Conservation (phyloP, 2,888 invertebrate species). For the Coelopa pilipes region DNA sequence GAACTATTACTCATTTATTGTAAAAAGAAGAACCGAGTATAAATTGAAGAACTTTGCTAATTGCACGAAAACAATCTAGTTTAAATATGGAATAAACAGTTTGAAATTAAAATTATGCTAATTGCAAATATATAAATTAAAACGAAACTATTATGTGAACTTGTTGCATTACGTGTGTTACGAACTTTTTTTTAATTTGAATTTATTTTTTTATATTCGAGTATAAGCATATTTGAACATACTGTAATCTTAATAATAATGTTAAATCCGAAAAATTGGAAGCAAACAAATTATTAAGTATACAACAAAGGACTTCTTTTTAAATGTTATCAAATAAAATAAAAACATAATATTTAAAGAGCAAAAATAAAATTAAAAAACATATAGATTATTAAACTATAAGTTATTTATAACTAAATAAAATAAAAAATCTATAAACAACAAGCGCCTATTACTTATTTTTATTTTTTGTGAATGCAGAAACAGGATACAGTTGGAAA, state of each 20-base stretch:
- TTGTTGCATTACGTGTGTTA: conserved; percentile 49
- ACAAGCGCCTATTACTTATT: conserved; percentile 25
- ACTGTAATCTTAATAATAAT: conserved; percentile 30
- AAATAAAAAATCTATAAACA: conserved; percentile 52
- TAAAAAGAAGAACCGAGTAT: conserved; percentile 37
- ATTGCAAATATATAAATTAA: conserved; percentile 36
- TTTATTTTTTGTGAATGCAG: conserved; percentile 7
- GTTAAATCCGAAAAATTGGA: conserved; percentile 34
- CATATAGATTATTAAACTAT: conserved; percentile 62
- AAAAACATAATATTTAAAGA: conserved; percentile 43
- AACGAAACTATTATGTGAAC: conserved; percentile 40
- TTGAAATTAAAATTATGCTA: conserved; percentile 26
- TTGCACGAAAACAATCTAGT: conserved; percentile 47
- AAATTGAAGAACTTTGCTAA: conserved; percentile 38
- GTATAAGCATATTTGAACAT: conserved; percentile 28
- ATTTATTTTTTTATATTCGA: conserved; percentile 41
- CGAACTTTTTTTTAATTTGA: conserved; percentile 34
- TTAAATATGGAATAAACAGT: conserved; percentile 45
- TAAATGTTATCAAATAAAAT: conserved; percentile 44
- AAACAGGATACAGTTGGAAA: neutral
- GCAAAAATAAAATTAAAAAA: conserved; percentile 50
- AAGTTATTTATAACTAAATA: conserved; percentile 67
- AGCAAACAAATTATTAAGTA: conserved; percentile 45
- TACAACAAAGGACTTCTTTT: conserved; percentile 48
- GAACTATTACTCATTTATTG: conserved; percentile 25